These are phyloP conservation scores for Eucidaris tribuloides DNA, from an alignment of 35 echinoderm and acorn worm genomes.

Conservation along the genomic window DNA sequence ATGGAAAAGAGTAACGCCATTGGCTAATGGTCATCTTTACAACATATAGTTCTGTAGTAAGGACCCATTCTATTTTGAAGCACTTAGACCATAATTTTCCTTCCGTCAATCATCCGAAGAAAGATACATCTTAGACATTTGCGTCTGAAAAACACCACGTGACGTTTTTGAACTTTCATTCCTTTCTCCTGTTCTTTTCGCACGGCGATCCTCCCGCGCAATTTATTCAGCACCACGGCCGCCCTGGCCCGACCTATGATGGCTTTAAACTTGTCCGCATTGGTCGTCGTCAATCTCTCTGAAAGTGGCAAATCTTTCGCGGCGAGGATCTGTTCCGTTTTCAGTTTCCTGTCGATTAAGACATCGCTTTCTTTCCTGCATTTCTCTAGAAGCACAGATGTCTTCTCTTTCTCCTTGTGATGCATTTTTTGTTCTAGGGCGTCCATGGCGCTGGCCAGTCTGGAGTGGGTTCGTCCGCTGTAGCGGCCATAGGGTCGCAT, in stretches of 20 bases:
- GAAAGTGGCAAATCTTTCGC: constrained; percentile 50
- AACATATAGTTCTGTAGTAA: too few species aligned
- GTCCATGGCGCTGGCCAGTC: constrained; percentile 31
- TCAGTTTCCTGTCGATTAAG: constrained; percentile 48
- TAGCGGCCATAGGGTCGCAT: constrained; percentile 55
- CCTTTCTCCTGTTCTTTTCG: constrained; percentile 31
- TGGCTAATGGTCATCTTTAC: too few species aligned
- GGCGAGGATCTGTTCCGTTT: constrained; percentile 43
- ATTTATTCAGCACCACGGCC: constrained; percentile 25
- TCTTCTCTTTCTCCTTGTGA: constrained; percentile 16
- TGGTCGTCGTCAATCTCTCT: constrained; percentile 36
- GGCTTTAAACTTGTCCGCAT: background rate
- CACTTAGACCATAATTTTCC: too few species aligned
- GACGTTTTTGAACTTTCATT: background rate
- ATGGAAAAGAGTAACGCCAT: too few species aligned
- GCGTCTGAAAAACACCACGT: constrained; percentile 44
- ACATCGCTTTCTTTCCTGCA: constrained; percentile 41
- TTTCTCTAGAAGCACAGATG: constrained; percentile 44
- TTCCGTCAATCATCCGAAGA: too few species aligned
- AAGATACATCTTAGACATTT: constrained; percentile 5
- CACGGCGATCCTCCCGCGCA: constrained; percentile 9
- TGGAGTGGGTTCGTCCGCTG: constrained; percentile 19
- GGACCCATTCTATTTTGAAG: too few species aligned
- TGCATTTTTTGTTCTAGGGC: constrained; percentile 37
- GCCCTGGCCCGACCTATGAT: constrained; percentile 29